phyloP scores from a whole-genome alignment of 2,888 invertebrate species.

The Pharmacophagus antenor region DNA sequence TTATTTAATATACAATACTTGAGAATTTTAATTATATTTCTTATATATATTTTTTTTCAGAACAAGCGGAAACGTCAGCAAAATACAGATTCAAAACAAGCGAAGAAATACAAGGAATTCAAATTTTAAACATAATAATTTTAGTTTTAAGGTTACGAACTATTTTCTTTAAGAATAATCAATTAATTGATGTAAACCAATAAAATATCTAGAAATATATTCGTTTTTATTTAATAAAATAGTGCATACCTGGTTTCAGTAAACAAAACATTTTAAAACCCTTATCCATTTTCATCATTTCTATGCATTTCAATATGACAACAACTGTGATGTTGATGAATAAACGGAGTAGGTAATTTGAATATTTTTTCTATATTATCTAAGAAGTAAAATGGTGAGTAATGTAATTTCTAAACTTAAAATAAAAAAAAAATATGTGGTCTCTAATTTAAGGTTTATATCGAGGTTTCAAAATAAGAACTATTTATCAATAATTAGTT shows the following conservation, averaged over 20 bases:
- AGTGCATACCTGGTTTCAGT: constrained; percentile 4
- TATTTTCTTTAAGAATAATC: constrained; percentile 18
- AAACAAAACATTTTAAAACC: neutral
- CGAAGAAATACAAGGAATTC: constrained; percentile 99
- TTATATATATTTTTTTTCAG: constrained; percentile 77
- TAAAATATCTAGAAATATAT: constrained; percentile 17
- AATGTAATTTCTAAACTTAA: no score
- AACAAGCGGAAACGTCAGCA: constrained; percentile 96
- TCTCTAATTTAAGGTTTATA: no score
- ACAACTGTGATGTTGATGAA: no score
- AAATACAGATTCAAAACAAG: constrained; percentile 92
- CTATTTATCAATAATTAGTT: no score
- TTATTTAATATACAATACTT: neutral
- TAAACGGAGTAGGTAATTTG: no score
- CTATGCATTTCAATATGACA: no score
- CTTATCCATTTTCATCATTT: no score
- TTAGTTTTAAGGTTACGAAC: constrained; percentile 17
- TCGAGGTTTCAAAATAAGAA: no score
- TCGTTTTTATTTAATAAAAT: constrained; percentile 7
- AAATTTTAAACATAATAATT: constrained; percentile 85
- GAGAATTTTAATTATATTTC: neutral
- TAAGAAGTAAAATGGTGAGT: no score
- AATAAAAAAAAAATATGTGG: no score
- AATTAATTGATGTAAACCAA: constrained; percentile 8
- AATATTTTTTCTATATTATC: no score